Evolutionary conservation across 2,888 invertebrate genomes (phyloP).

Genomic region (Stenurella melanura): DNA sequence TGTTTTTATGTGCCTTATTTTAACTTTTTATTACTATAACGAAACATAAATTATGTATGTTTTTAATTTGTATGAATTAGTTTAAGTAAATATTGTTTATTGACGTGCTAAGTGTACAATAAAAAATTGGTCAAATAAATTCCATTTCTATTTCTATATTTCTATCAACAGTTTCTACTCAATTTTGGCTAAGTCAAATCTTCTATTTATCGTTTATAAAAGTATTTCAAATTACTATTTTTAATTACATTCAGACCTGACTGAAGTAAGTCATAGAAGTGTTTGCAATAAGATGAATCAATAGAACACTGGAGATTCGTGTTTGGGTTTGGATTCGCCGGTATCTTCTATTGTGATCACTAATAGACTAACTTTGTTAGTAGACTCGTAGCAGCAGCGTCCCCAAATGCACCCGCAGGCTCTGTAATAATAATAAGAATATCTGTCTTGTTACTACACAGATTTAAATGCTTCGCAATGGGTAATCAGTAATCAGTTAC

Average conservation of each 20-base stretch:
- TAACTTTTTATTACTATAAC: too few species aligned
- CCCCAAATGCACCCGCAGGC: slow-evolving; percentile 51
- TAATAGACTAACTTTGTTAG: slow-evolving; percentile 67
- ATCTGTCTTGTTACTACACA: slow-evolving; percentile 5
- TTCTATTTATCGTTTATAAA: background rate
- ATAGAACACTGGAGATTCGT: slow-evolving; percentile 14
- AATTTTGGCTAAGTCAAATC: too few species aligned
- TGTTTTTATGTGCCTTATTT: too few species aligned
- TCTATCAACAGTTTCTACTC: too few species aligned
- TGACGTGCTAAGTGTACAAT: too few species aligned
- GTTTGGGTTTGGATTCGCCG: slow-evolving; percentile 27
- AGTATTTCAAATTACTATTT: background rate
- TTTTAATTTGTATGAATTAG: too few species aligned
- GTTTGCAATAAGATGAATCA: slow-evolving; percentile 21
- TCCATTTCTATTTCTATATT: too few species aligned
- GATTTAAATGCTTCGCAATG: slow-evolving; percentile 22
- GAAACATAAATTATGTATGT: too few species aligned
- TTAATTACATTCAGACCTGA: background rate
- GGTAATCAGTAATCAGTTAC: slow-evolving; percentile 10
- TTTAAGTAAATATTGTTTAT: too few species aligned
- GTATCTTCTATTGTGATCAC: slow-evolving; percentile 55
- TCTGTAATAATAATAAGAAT: slow-evolving; percentile 9
- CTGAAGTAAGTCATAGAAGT: background rate
- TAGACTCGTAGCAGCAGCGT: slow-evolving; percentile 53
- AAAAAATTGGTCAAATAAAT: too few species aligned